Evolutionary conservation across 1,140 invertebrate genomes (phyloP), one percentile per base, ranked within the genome.

Genomic region (Drosophila pectinifera): DNA sequence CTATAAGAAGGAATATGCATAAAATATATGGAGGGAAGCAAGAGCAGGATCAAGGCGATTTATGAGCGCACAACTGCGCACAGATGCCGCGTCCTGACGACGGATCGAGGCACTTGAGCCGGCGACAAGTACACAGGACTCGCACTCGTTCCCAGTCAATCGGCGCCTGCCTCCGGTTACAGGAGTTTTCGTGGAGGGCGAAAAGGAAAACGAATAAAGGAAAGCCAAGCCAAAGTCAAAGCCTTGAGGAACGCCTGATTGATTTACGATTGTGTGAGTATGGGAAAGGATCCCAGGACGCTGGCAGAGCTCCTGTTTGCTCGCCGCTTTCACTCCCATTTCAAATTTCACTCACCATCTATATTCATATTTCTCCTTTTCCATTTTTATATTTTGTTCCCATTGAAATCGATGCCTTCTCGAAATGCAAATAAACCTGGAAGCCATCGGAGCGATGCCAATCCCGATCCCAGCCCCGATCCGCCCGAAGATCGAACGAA

Each of bases 41-140:
- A 59, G 69, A 59, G 28, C 31, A 18, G 14, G 24, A 55, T 41
- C 26, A 4, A 31, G 42, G 51, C 53, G 70, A 88, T 88, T 88
- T 88, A 88, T 88, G 84, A 73, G 54, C 61, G 72, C 77, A 78
- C 84, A 89, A 84, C 80, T 89, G 84, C 54, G 62, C 85, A 73
- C 77, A 89, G 85, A 89, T 89, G 84, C 49, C 34, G 45, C 51
- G 36, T 65, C 61, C 61, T 41, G 53, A 63, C 14, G 53, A 63
- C 20, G 43, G 61, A 67, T 48, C 48, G 24, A 20, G 39, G 43
- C 74, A 89, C 84, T 89, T 89, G 84, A 89, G 73, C 54, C 42
- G 80, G 75, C 85, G 85, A 89, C 84, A 89, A 89, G 85, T 89
- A 88, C 65, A 64, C 46, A 57, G 53, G 49, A 69, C 58, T 64